Evolutionary conservation across 2,797 vertebrate genomes (phyloP).

Genomic region (Darevskia nairensis): DNA sequence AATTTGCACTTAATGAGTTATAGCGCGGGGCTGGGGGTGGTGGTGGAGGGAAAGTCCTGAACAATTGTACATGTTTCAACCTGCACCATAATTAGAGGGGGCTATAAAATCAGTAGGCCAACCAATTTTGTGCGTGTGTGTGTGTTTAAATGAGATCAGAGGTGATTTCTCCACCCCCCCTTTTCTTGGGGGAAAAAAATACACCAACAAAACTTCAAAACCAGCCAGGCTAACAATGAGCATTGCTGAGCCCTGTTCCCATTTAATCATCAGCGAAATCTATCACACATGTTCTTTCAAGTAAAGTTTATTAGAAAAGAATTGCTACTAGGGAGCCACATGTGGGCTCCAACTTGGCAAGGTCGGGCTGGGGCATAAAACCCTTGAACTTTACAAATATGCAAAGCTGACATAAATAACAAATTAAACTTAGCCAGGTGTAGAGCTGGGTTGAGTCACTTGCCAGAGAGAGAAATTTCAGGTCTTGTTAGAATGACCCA

Average conservation of each 20-base stretch:
- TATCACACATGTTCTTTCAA: slow-evolving; percentile 86
- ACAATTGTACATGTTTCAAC: slow-evolving; percentile 63
- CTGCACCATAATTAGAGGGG: slow-evolving; percentile 65
- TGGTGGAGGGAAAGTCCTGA: slow-evolving; percentile 50
- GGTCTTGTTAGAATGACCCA: slow-evolving; percentile 70
- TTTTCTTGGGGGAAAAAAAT: neutral
- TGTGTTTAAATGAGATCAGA: slow-evolving; percentile 73
- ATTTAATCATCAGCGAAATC: slow-evolving; percentile 85
- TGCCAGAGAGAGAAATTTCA: slow-evolving; percentile 74
- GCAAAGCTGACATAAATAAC: slow-evolving; percentile 88
- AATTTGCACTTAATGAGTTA: slow-evolving; percentile 68
- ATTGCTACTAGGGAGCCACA: slow-evolving; percentile 85
- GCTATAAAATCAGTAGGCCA: slow-evolving; percentile 73
- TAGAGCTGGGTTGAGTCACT: slow-evolving; percentile 72
- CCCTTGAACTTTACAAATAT: slow-evolving; percentile 89
- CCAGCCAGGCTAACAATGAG: slow-evolving; percentile 78
- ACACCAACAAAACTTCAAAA: slow-evolving; percentile 82
- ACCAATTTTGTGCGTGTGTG: slow-evolving; percentile 45
- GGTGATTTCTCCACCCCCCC: slow-evolving; percentile 65
- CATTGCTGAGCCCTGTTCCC: slow-evolving; percentile 77
- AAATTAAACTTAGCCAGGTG: slow-evolving; percentile 86
- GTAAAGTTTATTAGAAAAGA: slow-evolving; percentile 87
- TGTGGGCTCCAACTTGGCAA: slow-evolving; percentile 85
- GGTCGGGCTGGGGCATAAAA: slow-evolving; percentile 86
- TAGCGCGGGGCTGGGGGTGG: neutral